Evolutionary conservation across 2,797 vertebrate species (phyloP).

Genomic region (Pantherophis vulpinus): DNA sequence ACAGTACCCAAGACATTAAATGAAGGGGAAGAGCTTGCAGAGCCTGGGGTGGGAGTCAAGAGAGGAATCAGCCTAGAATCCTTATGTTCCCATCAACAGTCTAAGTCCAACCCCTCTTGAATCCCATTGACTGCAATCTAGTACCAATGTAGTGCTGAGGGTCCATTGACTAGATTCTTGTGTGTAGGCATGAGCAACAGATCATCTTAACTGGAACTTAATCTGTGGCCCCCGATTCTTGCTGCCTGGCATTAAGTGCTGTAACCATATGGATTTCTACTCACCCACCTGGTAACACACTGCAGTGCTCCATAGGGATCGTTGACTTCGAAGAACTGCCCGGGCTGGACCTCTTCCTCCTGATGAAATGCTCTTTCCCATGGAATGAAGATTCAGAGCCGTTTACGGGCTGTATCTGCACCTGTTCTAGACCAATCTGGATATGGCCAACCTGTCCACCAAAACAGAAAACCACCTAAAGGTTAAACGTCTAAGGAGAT

Average conservation of each 20-base stretch:
- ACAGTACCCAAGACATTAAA: background rate
- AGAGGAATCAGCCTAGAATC: no score
- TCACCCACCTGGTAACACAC: constrained; percentile 81
- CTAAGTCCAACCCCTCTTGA: no score
- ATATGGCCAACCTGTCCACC: constrained; percentile 83
- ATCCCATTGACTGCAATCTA: no score
- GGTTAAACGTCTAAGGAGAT: background rate
- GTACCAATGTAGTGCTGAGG: no score
- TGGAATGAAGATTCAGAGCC: constrained; percentile 72
- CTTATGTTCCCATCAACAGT: no score
- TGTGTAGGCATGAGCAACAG: background rate
- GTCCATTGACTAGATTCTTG: background rate
- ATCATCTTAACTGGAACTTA: background rate
- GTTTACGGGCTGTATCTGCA: constrained; percentile 85
- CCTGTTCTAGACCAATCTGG: constrained; percentile 80
- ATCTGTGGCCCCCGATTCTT: background rate
- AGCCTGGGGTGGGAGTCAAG: no score
- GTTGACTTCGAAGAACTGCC: background rate
- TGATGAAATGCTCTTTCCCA: constrained; percentile 79
- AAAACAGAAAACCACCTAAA: constrained; percentile 28
- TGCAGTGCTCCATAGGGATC: constrained; percentile 69
- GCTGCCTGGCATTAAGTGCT: background rate
- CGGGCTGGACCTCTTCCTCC: constrained; percentile 68
- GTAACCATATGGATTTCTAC: background rate
- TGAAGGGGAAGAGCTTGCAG: no score